These are phyloP conservation scores for Pinctada fucata DNA, from an alignment of 2,888 invertebrate species.

Conservation along the genomic window DNA sequence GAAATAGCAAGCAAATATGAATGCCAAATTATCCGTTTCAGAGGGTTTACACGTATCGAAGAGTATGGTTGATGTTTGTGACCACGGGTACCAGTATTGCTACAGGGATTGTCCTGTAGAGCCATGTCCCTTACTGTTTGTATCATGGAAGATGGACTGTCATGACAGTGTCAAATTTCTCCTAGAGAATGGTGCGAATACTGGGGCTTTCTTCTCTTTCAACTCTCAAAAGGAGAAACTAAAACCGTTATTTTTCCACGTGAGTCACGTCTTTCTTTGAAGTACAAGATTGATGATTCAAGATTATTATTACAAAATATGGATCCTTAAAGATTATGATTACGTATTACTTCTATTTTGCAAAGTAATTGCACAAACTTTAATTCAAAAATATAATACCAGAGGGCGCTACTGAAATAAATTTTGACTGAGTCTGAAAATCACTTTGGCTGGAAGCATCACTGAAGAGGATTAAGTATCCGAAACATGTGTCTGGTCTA, in stretches of 20 bases:
- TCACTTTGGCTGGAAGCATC: too few species aligned
- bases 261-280: conserved; percentile 33
- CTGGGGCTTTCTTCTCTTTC: conserved; percentile 53
- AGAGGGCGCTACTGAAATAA: too few species aligned
- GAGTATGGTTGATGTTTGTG: conserved; percentile 43
- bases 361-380: not conserved
- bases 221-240: conserved; percentile 52
- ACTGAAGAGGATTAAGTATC: too few species aligned
- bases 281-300: not conserved
- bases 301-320: not conserved
- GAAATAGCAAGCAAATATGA: too few species aligned
- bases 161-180: conserved; percentile 56
- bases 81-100: conserved; percentile 60
- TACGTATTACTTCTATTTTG: not conserved
- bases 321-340: not conserved
- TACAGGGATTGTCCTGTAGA: conserved; percentile 54
- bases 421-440: too few species aligned
- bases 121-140: conserved; percentile 64
- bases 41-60: conserved; percentile 28
- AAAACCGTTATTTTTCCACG: conserved; percentile 71
- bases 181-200: conserved; percentile 59
- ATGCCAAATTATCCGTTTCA: conserved; percentile 14
- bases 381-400: too few species aligned
- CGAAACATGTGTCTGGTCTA: too few species aligned
- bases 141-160: conserved; percentile 62